Base-by-base conservation (phyloP, 2,888 invertebrate genomes). In the Metallyticus violacea region DNA sequence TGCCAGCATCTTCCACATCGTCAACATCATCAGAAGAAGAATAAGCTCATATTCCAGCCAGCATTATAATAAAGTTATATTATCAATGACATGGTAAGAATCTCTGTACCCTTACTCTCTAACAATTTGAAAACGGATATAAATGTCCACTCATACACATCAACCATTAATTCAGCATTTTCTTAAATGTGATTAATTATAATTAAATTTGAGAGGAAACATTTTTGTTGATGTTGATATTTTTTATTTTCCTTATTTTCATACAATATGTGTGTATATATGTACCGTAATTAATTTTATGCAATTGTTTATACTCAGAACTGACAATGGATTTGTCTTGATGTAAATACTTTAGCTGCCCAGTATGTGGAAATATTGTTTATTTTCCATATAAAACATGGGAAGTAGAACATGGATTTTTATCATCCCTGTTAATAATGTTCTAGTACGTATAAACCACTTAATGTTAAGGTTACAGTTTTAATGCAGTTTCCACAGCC, bases 1-100 rank as follows among this genome's bases (percentile, higher is more conserved):
- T 93, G 93, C 93, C 93, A 88, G 93, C 92, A 90, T 93, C 93
- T 89, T 93, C 93, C 30, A 93, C 93, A 84, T 92, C 92, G 87
- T 92, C 92, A 79, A 88, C 88, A 29, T 89, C 89, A n/a, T 88
- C 88, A 62, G 89, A 89, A 86, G 89, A 89, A 80, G 88, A 89
- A 83, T 89, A 86, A 87, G 40, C 40, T 62, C 40, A 62, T 22
- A 62, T 62, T 62, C 40, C 40, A 62, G 40, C 40, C 40, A 62
- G 15, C 40, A 62, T 62, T 62, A 15, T 62, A 15, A 62, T n/a
- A 62, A 62, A 62, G 15, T 40, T 62, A 22, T 62, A 22, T 62
- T 62, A 15, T 62, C 15, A 62, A 15, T 62, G 15, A 62, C 40
- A 2, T 62, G 40, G 40, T 62, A 62, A 62, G 40, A 62, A 15